Base-by-base conservation (phyloP, 92 coral and sea anemone species). In the Epizoanthus stellaris region DNA sequence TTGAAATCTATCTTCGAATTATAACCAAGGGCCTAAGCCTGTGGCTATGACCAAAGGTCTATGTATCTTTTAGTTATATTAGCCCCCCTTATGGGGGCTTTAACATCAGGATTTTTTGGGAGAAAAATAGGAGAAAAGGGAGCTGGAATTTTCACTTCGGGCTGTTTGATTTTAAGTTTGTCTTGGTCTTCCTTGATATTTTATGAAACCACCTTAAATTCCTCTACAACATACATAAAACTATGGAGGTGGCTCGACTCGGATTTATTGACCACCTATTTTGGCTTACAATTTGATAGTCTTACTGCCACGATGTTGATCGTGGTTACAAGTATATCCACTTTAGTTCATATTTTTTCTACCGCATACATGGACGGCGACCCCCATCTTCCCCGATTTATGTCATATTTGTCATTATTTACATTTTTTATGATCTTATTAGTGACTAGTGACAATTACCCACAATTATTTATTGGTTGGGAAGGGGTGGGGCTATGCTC, bases 401-500 rank as follows among this genome's bases (percentile, higher is more conserved):
- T 94, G 93, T 81, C 88, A 19, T 94, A 94, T 80, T 68, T 94
- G 80, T 94, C 98, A 59, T 67, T 94, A 73, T 94, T 94, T 89
- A 91, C 95, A 25, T 91, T 91, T 89, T 94, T 94, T 73, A 94
- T 94, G 98, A 82, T 91, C 70, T 21, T 94, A 49, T 89, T 93
- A 75, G 98, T 93, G 12, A 91, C 93, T 81, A 93, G 98, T 77
- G 91, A 91, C 70, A 94, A 94, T 87, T 94, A 80, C 63, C 86
- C 86, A 72, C 98, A 94, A 73, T 81, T 94, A 81, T 94, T 94
- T 89, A 89, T 94, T 77, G 98, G 98, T 71, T 94, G 98, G 84
- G 98, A 94, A 86, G 98, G 95, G 42, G 98, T 94, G 70, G 98
- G 98, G 70, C 76, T 94, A 25, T 91, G 95, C 67, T 94, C 98